Conservation (phyloP, 2,797 vertebrate species). For the Leptoclinus maculatus region DNA sequence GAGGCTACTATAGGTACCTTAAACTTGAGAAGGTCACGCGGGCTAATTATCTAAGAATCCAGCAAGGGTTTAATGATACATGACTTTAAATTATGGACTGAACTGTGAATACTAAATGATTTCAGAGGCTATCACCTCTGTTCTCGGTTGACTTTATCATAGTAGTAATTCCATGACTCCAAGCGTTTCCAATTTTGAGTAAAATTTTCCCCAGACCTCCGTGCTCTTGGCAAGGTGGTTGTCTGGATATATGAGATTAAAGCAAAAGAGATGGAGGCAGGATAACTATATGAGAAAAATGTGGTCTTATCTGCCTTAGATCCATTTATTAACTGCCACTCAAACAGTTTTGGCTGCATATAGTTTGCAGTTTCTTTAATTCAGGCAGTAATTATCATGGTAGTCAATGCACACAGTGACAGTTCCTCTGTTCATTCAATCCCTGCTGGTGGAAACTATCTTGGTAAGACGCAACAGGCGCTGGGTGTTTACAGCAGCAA, state of each 20-base stretch:
- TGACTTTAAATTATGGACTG: neutral
- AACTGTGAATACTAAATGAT: neutral
- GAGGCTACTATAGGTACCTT: neutral
- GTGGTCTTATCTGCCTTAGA: neutral
- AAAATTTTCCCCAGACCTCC: neutral
- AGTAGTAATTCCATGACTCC: neutral
- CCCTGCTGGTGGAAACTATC: neutral
- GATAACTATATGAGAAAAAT: neutral
- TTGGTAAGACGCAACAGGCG: neutral
- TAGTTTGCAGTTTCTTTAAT: no score
- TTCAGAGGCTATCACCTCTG: neutral
- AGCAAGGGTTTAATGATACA: neutral
- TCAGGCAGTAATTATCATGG: neutral
- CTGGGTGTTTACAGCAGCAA: neutral
- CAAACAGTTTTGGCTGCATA: neutral
- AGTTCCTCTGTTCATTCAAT: neutral
- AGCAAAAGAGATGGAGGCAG: neutral
- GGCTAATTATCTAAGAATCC: neutral
- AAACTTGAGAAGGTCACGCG: neutral
- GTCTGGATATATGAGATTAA: neutral
- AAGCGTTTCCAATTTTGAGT: neutral
- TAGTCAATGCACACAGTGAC: neutral
- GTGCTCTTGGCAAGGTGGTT: neutral
- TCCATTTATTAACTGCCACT: neutral
- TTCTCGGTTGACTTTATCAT: neutral